Base-by-base conservation (phyloP, 2,797 vertebrate species). In the Acrocephalus scirpaceus region DNA sequence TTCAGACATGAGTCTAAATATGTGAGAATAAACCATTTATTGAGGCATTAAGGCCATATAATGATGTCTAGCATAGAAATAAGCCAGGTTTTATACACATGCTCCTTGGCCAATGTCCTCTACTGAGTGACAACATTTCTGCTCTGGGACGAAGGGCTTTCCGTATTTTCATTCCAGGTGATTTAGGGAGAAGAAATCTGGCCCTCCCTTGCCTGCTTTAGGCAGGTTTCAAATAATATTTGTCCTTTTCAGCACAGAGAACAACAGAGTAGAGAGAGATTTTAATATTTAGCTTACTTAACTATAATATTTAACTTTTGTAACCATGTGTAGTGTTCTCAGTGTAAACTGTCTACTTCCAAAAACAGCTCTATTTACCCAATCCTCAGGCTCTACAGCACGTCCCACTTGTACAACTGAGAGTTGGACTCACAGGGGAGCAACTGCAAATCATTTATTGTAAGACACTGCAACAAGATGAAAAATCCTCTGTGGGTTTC, bases 381-480 rank as follows among this genome's bases (percentile, higher is more conserved):
- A 54, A 2, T 23, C 61, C 26, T 70, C 21, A 10, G 56, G 48
- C 74, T 94, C 84, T 50, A 6, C n/a, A 42, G n/a, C 13, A 3
- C 69, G 38, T 61, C 88, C 42, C 47, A 38, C 32, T 44, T 61
- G 57, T 65, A 0, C 80, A 27, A 0, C 17, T 40, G 84, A 85
- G 81, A 80, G 23, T 9, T 72, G 74, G 42, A 17, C 69, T 94
- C 93, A 15, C 57, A 32, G 47, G 89, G 51, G 69, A 92, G n/a
- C 16, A 54, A 27, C 58, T 40, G 57, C 72, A 54, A 30, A 56
- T 71, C 27, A 8, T 60, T 60, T 69, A 5, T 71, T 47, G 57
- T 29, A 7, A 74, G 67, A 47, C 32, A 12, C 64, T 71, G 72
- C 47, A 54, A 16, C 2, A 3, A 62, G 72, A 69, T 76, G 40